Percentiles rank a stretch among this genome's conserved stretches.
Evolutionary conservation across 2,888 invertebrate species (phyloP).

Genomic region (Hylaea fasciaria): DNA sequence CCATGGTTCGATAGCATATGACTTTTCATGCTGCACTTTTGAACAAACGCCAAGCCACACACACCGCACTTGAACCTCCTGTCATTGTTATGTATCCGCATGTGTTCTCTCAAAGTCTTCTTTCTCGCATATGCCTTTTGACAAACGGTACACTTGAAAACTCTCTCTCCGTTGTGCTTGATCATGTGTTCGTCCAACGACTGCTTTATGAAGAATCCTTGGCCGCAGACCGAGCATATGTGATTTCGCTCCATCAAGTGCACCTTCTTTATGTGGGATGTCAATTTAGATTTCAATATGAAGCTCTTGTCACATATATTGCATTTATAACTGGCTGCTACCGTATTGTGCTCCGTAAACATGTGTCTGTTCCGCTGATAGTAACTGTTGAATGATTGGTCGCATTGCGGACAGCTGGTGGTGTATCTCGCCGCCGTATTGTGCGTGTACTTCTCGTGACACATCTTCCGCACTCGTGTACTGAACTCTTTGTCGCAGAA

Average conservation of each 20-base stretch:
- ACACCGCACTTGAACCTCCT: slow-evolving; percentile 73
- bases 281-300: slow-evolving; percentile 71
- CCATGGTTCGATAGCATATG: slow-evolving; percentile 78
- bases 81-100: slow-evolving; percentile 78
- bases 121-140: slow-evolving; percentile 73
- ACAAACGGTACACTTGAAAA: slow-evolving; percentile 71
- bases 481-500: slow-evolving; percentile 72
- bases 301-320: slow-evolving; percentile 76
- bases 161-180: slow-evolving; percentile 72
- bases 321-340: slow-evolving; percentile 71
- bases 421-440: slow-evolving; percentile 68
- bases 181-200: slow-evolving; percentile 76
- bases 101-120: slow-evolving; percentile 73
- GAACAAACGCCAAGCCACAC: slow-evolving; percentile 70
- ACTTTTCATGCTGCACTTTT: slow-evolving; percentile 75
- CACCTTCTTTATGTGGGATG: slow-evolving; percentile 74
- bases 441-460: slow-evolving; percentile 76
- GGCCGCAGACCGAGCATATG: slow-evolving; percentile 71
- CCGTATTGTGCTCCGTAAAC: slow-evolving; percentile 67
- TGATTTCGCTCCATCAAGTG: slow-evolving; percentile 77
- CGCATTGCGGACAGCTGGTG: slow-evolving; percentile 72
- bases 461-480: slow-evolving; percentile 63
- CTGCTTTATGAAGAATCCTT: slow-evolving; percentile 74
- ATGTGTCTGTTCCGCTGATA: slow-evolving; percentile 75
- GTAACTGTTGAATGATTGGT: slow-evolving; percentile 70